Conservation (phyloP, 2,113 vertebrate species). For the Bothrops jararaca region DNA sequence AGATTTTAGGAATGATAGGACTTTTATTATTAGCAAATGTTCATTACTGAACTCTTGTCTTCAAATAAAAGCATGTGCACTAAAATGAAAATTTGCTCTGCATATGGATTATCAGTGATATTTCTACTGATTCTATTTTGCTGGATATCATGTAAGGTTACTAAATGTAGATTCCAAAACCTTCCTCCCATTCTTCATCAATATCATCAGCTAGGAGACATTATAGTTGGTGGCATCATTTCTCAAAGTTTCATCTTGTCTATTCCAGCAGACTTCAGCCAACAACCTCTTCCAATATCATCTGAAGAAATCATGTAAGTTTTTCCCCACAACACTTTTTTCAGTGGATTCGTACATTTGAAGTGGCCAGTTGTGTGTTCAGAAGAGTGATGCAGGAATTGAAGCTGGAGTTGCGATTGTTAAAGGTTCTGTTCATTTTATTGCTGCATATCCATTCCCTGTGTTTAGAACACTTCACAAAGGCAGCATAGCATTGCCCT, state of each 20-base stretch:
- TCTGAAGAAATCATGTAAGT: background rate
- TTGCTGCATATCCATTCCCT: background rate
- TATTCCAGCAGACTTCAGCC: background rate
- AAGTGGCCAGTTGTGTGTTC: background rate
- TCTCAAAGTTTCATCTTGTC: background rate
- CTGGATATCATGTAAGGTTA: background rate
- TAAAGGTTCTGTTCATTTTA: background rate
- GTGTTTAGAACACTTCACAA: background rate
- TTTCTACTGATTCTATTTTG: background rate
- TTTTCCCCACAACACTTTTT: background rate
- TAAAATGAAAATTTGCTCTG: background rate
- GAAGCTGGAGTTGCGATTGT: background rate
- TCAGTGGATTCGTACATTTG: background rate
- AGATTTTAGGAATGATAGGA: background rate
- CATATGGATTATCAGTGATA: background rate
- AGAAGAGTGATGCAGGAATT: background rate
- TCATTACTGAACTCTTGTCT: background rate
- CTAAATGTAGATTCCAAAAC: background rate
- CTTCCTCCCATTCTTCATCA: background rate
- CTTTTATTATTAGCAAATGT: background rate
- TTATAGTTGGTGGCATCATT: background rate
- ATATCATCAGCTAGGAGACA: background rate
- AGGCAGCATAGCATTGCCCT: background rate
- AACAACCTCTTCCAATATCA: background rate
- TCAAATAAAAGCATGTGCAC: background rate